A percentile compares a stretch with the other conserved stretches of the same genome.
Conservation (phyloP, 64 coral and sea anemone species). For the Hydrozoanthus tunicans region DNA sequence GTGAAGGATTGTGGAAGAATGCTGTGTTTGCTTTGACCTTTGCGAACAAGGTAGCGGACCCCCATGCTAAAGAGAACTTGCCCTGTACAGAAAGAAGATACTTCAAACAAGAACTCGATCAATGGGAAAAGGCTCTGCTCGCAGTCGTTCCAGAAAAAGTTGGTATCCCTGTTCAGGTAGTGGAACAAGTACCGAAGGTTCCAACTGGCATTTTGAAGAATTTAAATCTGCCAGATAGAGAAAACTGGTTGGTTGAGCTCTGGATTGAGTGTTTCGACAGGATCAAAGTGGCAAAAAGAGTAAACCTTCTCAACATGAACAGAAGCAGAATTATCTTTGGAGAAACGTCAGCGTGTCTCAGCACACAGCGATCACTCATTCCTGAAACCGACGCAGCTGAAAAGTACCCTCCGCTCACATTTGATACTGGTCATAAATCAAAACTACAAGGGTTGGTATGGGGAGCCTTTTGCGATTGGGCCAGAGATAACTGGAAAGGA, state of each 20-base stretch:
- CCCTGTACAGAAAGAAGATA: background rate
- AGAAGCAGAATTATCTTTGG: too few relatives aligned
- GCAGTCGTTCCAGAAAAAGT: background rate
- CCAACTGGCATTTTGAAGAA: background rate
- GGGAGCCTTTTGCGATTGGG: background rate
- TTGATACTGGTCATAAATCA: background rate
- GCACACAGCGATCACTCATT: too few relatives aligned
- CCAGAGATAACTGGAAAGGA: background rate
- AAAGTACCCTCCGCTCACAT: background rate
- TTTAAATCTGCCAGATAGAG: background rate
- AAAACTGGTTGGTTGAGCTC: background rate
- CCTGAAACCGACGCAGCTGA: background rate
- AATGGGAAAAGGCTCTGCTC: background rate
- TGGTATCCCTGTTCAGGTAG: background rate
- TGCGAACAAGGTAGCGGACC: background rate
- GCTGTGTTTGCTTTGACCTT: constrained; percentile 4
- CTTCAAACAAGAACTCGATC: background rate
- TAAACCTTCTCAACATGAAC: background rate
- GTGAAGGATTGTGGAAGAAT: constrained; percentile 14
- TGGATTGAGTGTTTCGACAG: background rate
- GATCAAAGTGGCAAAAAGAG: background rate
- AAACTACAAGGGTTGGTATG: background rate
- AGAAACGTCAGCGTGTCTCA: too few relatives aligned
- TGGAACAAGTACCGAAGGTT: background rate
- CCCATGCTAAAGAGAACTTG: background rate